These are phyloP conservation scores for Carettochelys insculpta DNA, from an alignment of 2,113 vertebrate species.

Conservation along the genomic window DNA sequence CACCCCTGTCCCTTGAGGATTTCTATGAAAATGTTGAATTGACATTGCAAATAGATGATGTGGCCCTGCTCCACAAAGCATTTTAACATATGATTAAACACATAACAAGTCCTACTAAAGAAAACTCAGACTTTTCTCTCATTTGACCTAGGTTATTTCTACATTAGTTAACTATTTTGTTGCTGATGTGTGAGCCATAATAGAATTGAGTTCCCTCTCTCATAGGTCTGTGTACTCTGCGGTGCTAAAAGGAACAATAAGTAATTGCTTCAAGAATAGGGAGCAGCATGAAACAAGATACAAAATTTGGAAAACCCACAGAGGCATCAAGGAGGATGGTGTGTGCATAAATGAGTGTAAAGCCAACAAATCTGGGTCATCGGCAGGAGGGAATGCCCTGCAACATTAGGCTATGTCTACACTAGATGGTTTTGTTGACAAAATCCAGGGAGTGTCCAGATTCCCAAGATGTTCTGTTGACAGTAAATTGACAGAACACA, in stretches of 20 bases:
- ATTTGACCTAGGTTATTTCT: slow-evolving; percentile 13
- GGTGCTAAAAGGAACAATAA: slow-evolving; percentile 48
- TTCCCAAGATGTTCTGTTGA: too few relatives aligned
- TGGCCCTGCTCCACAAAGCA: neutral
- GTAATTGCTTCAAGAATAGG: slow-evolving; percentile 22
- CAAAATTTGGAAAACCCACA: neutral
- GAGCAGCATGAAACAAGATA: neutral
- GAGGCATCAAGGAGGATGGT: neutral
- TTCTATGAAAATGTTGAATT: neutral
- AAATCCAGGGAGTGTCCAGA: too few relatives aligned
- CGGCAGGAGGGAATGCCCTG: too few relatives aligned
- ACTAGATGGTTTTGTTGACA: too few relatives aligned
- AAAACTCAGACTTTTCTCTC: neutral
- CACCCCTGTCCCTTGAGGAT: neutral
- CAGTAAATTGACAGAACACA: too few relatives aligned
- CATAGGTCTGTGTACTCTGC: neutral
- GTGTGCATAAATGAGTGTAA: neutral
- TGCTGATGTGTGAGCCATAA: slow-evolving; percentile 3
- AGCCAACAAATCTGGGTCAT: too few relatives aligned
- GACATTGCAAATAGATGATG: rapidly evolving
- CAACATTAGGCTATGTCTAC: too few relatives aligned
- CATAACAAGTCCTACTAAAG: neutral
- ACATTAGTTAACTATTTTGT: neutral
- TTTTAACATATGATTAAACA: neutral
- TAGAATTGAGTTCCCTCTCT: neutral